These are phyloP conservation scores for Papilio polyxenes DNA, from an alignment of 1,140 invertebrate genomes.

Conservation along the genomic window DNA sequence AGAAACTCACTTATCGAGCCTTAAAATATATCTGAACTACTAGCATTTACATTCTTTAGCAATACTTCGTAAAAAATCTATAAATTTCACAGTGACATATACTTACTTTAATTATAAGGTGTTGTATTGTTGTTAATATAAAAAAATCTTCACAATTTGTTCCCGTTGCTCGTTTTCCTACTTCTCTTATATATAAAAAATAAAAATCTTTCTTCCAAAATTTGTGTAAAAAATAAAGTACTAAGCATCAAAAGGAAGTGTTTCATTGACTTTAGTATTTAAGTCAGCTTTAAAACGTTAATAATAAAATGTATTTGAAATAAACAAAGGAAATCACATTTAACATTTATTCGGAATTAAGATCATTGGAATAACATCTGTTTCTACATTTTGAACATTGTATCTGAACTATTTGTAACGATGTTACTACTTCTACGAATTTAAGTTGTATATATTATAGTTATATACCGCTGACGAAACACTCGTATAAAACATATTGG, in stretches of 20 bases:
- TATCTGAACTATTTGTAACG: background rate
- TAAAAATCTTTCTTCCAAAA: background rate
- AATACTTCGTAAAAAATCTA: too few species aligned
- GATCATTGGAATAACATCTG: slow-evolving; percentile 55
- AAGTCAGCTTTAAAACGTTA: too few species aligned
- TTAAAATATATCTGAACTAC: too few species aligned
- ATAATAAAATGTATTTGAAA: background rate
- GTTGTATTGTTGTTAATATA: too few species aligned
- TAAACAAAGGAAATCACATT: slow-evolving; percentile 46
- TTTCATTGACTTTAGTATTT: background rate
- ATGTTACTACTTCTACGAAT: background rate
- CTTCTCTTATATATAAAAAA: too few species aligned
- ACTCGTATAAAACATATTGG: background rate
- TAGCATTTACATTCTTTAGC: too few species aligned
- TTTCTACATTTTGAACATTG: slow-evolving; percentile 21
- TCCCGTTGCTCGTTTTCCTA: too few species aligned
- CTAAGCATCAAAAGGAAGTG: background rate
- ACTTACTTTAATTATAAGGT: background rate
- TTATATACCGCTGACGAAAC: background rate
- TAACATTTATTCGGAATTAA: slow-evolving; percentile 62
- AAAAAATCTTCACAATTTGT: too few species aligned
- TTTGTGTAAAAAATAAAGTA: background rate
- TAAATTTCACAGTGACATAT: background rate
- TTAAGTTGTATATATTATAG: background rate
- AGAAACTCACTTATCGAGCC: too few species aligned